Evolutionary conservation across 2,113 vertebrate species (phyloP).

Genomic region (Donacobius atricapilla): DNA sequence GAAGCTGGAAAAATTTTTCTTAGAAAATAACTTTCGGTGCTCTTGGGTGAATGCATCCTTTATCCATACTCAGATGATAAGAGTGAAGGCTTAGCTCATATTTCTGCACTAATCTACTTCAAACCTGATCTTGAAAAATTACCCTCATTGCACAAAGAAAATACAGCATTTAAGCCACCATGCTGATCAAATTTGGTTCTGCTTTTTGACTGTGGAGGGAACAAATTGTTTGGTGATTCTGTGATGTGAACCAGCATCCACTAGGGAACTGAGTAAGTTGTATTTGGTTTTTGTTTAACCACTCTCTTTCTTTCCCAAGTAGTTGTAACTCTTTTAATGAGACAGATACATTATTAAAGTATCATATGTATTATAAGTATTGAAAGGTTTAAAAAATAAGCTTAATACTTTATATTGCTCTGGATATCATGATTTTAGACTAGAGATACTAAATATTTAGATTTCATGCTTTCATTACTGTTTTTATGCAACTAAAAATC

Average conservation of each 20-base stretch:
- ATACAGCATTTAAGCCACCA: conserved; percentile 58
- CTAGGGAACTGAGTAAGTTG: conserved; percentile 46
- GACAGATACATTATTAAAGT: neutral
- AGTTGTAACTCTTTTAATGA: neutral
- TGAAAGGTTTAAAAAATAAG: neutral
- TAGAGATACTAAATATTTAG: conserved; percentile 16
- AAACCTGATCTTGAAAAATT: conserved; percentile 71
- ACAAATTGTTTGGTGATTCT: conserved; percentile 52
- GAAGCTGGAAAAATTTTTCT: neutral
- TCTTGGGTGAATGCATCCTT: conserved; percentile 59
- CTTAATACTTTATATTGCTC: neutral
- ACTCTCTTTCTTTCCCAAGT: neutral
- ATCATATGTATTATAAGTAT: neutral
- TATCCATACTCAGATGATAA: conserved; percentile 64
- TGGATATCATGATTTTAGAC: neutral
- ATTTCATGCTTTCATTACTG: neutral
- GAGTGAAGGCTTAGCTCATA: conserved; percentile 61
- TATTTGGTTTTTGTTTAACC: neutral
- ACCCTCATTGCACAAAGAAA: conserved; percentile 61
- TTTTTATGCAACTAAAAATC: conserved; percentile 34
- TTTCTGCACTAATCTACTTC: conserved; percentile 68
- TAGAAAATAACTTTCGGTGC: conserved; percentile 58
- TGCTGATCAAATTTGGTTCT: conserved; percentile 65
- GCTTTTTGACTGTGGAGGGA: conserved; percentile 52
- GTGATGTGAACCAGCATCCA: conserved; percentile 20